Evolutionary conservation across 2,113 vertebrate genomes (phyloP).

Genomic region (Tragulus kanchil): DNA sequence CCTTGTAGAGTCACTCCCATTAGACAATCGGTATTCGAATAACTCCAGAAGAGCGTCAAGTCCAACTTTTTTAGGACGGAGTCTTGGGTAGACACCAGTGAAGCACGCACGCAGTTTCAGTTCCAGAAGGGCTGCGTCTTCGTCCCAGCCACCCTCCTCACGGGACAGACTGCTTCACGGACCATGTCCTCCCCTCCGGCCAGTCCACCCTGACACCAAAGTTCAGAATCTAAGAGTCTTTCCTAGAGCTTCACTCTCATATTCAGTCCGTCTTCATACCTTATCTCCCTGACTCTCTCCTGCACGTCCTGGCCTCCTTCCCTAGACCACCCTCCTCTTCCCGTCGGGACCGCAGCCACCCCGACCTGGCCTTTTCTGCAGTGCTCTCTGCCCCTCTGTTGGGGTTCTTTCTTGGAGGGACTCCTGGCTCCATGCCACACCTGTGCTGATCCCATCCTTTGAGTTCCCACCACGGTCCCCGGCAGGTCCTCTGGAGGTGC

Average conservation of each 20-base stretch:
- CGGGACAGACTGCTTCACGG: fast-evolving
- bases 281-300: fast-evolving
- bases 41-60: background rate
- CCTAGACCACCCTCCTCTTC: fast-evolving
- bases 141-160: fast-evolving
- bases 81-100: background rate
- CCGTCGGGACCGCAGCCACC: fast-evolving
- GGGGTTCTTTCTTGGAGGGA: fast-evolving
- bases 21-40: background rate
- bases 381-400: fast-evolving
- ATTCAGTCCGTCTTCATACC: fast-evolving
- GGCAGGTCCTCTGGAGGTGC: fast-evolving
- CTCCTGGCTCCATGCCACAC: fast-evolving
- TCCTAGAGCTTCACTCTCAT: background rate
- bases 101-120: background rate
- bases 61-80: background rate
- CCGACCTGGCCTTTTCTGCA: fast-evolving
- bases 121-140: too few species aligned
- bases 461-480: background rate
- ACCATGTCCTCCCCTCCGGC: background rate
- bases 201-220: fast-evolving
- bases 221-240: background rate
- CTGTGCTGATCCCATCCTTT: background rate
- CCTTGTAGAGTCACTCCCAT: background rate
- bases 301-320: background rate